Base-by-base conservation (phyloP, 2,797 vertebrate species). In the Avahi laniger region DNA sequence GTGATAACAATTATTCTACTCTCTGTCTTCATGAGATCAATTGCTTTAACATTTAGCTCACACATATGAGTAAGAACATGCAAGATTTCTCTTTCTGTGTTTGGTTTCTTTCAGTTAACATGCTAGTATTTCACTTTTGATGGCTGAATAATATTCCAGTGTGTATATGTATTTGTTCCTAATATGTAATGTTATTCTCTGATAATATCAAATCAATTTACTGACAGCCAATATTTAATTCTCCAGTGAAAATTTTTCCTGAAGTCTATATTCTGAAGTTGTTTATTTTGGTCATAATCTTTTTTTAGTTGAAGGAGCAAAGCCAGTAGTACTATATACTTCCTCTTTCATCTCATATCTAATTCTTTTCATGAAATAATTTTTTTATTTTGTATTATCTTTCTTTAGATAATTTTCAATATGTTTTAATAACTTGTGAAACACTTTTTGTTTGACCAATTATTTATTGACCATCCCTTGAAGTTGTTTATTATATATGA, bases 341-440 rank as follows among this genome's bases (percentile, higher is more conserved):
- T 93, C 28, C 7, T 91, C 30, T 76, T 75, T 38, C 50, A 14
- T 43, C 11, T 91, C 41, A 70, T 54, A 7, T 28, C 24, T 82
- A 89, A 91, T 89, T 2, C 12, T 61, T 89, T 91, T 43, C 12
- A 87, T 41, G 14, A 80, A 87, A 46, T 63, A 65, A n/a, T 94
- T 83, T 38, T 88, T 0, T 24, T 28, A 18, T 73, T 93, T 79
- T 95, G 33, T 11, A 75, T 43, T 4, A 82, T 67, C 38, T 61
- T 67, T 97, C 59, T 95, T 96, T 57, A 92, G 30, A 82, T 91
- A 95, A 89, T 89, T 20, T 4, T 72, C 26, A 95, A 65, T 8
- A 41, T 43, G 20, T 67, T 94, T 93, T 83, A 94, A 80, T 59
- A 73, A 93, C 7, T 50, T 92, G 4, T 90, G 52, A 81, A 91